Evolutionary conservation across 92 coral and sea anemone species (phyloP).

Genomic region (Micromussa lordhowensis): DNA sequence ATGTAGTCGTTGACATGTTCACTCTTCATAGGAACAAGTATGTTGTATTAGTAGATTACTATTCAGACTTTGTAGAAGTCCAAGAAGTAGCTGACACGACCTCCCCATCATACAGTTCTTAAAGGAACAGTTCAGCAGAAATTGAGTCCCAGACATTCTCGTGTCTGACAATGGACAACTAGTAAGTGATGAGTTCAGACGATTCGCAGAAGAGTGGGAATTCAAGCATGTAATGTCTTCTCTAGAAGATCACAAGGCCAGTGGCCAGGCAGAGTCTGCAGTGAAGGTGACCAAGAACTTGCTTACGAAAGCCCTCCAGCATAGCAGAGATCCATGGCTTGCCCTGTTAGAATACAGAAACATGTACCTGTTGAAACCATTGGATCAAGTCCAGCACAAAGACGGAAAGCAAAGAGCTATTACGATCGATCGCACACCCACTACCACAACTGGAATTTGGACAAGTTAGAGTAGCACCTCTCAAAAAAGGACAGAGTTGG

Average conservation of each 20-base stretch:
- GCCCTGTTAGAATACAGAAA: constrained; percentile 47
- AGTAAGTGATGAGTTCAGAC: constrained; percentile 35
- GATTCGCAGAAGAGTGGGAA: constrained; percentile 43
- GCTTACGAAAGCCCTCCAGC: constrained; percentile 36
- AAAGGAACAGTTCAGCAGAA: constrained; percentile 63
- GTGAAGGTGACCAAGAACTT: constrained; percentile 1
- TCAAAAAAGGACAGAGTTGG: no score
- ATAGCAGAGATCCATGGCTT: constrained; percentile 52
- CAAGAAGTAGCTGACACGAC: constrained; percentile 33
- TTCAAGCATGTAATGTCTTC: constrained; percentile 37
- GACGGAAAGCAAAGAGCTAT: no score
- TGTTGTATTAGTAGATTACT: neutral
- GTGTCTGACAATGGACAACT: constrained; percentile 57
- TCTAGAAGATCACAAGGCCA: constrained; percentile 9
- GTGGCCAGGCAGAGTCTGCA: neutral
- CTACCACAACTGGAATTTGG: no score
- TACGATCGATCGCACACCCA: no score
- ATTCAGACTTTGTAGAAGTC: constrained; percentile 47
- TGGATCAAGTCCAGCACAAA: constrained; percentile 39
- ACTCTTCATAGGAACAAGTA: constrained; percentile 31
- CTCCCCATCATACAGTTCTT: constrained; percentile 41
- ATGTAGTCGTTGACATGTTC: constrained; percentile 44
- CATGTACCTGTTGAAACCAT: constrained; percentile 39
- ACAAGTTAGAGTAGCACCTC: no score
- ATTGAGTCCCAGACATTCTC: constrained; percentile 54